Evolutionary conservation across 2,113 vertebrate species (phyloP), one percentile per base, ranked within the genome.

Genomic region (Ceratotherium simum): DNA sequence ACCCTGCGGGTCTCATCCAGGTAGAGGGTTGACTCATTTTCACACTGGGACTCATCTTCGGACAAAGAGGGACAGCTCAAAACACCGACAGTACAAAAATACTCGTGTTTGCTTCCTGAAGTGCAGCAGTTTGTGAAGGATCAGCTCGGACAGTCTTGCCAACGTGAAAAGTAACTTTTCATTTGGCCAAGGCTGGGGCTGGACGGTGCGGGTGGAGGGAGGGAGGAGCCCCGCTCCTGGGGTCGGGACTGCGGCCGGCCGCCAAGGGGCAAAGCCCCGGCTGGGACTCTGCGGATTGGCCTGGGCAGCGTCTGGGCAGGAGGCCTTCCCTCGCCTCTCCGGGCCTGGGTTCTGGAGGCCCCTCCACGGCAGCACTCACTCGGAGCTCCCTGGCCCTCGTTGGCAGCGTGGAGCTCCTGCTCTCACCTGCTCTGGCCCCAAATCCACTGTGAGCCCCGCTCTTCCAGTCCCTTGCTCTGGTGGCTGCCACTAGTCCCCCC

Each of bases 1-100:
- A 99, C 99, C 98, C 99, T 99, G 95, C 99, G 99, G 0, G 99
- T 99, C 99, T 99, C 99, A 0, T 99, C 99, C 95, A 99, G 99
- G 98, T 99, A 99, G 83, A 99, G 98, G 69, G 99, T 99, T 0
- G 99, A 98, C 95, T 99, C 99, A 0, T 99, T 99, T 96, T 99
- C 99, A 95, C 99, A 99, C 99, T 99, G 96, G 3, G 3, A 54
- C 51, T 54, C 51, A 9, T 16, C 16, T 69, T 18, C 18, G 65
- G 17, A 69, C 33, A n/a, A 39, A 39, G 39, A 39, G 4, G 39
- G 39, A 39, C 39, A 39, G 6, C 7, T 75, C 72, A 75, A 14
- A 29, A 9, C 33, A 0, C 20, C 39, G 33, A 56, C 33, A 14
- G 36, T 12, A 27, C 0, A 12, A 48, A 29, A 65, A n/a, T 16